These are phyloP conservation scores for Toxostoma redivivum DNA, from an alignment of 2,113 vertebrate genomes.

Conservation along the genomic window DNA sequence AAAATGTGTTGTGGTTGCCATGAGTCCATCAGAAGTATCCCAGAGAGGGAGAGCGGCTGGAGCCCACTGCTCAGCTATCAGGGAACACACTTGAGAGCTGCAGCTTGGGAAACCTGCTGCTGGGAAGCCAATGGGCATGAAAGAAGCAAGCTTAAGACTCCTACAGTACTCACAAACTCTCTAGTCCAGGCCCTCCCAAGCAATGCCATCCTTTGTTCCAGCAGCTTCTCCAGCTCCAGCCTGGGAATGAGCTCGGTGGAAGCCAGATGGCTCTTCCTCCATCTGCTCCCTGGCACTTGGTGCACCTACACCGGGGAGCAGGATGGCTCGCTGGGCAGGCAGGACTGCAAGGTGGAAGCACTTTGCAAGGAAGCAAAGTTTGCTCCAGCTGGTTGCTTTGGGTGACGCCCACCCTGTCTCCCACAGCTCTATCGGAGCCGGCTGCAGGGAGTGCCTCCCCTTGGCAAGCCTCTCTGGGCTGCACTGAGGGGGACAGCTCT, in stretches of 20 bases:
- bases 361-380: background rate
- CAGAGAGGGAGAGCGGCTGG: background rate
- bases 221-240: background rate
- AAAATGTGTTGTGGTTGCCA: background rate
- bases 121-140: background rate
- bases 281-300: background rate
- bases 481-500: background rate
- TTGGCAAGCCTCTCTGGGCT: background rate
- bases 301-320: background rate
- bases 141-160: background rate
- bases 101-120: background rate
- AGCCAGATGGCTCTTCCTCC: slow-evolving; percentile 19
- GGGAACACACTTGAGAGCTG: background rate
- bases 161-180: background rate
- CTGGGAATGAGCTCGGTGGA: background rate
- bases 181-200: background rate
- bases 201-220: background rate
- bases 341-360: background rate
- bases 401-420: background rate
- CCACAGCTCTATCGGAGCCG: background rate
- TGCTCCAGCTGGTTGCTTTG: background rate
- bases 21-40: background rate
- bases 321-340: background rate
- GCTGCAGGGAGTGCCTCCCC: background rate
- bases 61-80: background rate